phyloP scores from a whole-genome alignment of 2,113 vertebrate species.

The Tetrax tetrax region DNA sequence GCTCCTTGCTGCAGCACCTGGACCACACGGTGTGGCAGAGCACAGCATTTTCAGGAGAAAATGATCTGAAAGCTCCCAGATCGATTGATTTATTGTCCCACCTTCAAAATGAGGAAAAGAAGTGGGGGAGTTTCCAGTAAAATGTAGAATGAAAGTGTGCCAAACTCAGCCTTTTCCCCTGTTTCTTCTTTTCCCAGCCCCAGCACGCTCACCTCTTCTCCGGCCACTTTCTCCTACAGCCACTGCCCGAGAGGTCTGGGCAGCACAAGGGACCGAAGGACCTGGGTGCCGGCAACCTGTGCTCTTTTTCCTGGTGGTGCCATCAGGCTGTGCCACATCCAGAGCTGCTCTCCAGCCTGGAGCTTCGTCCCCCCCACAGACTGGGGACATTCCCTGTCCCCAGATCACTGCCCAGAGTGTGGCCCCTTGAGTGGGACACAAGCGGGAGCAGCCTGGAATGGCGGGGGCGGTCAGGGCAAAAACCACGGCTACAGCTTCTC shows the following conservation, averaged over 20 bases:
- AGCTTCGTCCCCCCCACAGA: background rate
- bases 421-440: rapidly evolving
- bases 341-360: background rate
- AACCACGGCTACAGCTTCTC: too few species aligned
- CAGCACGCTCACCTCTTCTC: background rate
- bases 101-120: background rate
- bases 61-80: background rate
- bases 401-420: rapidly evolving
- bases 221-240: background rate
- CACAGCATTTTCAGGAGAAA: rapidly evolving
- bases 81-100: background rate
- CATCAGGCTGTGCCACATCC: background rate
- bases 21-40: rapidly evolving
- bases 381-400: rapidly evolving
- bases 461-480: too few species aligned
- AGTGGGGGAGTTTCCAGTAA: background rate
- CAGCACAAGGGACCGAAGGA: background rate
- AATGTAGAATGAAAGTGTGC: background rate
- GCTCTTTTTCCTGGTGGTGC: background rate
- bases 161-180: background rate
- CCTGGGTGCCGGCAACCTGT: background rate
- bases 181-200: background rate
- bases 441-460: rapidly evolving
- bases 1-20: background rate
- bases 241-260: rapidly evolving